Conservation (phyloP, 2,888 invertebrate species). For the Andrena minutula region DNA sequence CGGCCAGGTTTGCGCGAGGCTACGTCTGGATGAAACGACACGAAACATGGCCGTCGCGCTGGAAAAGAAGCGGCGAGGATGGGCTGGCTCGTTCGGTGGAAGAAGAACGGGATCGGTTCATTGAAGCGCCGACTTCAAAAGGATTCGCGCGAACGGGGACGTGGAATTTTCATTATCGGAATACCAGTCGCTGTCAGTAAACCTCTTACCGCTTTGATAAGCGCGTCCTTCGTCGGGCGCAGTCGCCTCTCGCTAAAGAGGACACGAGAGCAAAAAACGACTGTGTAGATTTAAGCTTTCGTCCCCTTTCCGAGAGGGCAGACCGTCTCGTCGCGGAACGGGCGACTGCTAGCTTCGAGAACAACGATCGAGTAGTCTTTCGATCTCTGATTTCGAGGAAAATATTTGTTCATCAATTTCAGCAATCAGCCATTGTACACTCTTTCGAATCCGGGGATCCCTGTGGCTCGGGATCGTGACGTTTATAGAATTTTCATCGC, state of each 20-base stretch:
- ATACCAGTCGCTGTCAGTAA: slow-evolving; percentile 59
- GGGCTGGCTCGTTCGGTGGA: slow-evolving; percentile 4
- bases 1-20: neutral
- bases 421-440: neutral
- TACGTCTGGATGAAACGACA: neutral
- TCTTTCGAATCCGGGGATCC: neutral
- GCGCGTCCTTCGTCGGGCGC: slow-evolving; percentile 18
- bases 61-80: slow-evolving; percentile 16
- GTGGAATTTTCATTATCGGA: slow-evolving; percentile 68
- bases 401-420: too few relatives aligned
- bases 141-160: slow-evolving; percentile 57
- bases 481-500: slow-evolving; percentile 1
- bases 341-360: neutral
- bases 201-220: slow-evolving; percentile 62
- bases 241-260: slow-evolving; percentile 30
- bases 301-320: neutral
- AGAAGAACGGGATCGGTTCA: slow-evolving; percentile 47
- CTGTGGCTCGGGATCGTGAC: neutral
- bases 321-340: neutral
- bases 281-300: slow-evolving; percentile 39
- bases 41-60: slow-evolving; percentile 13
- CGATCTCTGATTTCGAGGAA: too few relatives aligned
- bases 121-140: slow-evolving; percentile 59
- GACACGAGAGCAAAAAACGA: slow-evolving; percentile 17
- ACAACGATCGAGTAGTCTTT: too few relatives aligned